Conservation (phyloP, 1,140 invertebrate genomes). For the Nymphalis io region DNA sequence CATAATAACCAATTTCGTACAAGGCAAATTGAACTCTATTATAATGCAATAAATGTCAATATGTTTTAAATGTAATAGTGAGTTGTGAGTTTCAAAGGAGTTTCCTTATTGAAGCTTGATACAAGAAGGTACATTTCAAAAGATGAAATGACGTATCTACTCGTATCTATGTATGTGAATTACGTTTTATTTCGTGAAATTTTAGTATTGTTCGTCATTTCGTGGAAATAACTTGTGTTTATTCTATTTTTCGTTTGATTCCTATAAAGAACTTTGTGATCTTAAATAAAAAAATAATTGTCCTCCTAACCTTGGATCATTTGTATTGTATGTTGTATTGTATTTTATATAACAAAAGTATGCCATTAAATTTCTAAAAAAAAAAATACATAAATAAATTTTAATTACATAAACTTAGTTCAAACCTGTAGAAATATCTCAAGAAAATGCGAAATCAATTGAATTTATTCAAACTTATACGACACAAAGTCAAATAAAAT, state of each 20-base stretch:
- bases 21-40: not conserved
- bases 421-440: not conserved
- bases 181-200: too few relatives aligned
- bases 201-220: too few relatives aligned
- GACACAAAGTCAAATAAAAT: constrained; percentile 1
- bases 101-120: not conserved
- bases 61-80: not conserved
- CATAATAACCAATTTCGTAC: not conserved
- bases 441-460: constrained; percentile 3
- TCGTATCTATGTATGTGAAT: too few relatives aligned
- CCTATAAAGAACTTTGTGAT: too few relatives aligned
- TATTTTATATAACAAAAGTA: not conserved
- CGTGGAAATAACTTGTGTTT: too few relatives aligned
- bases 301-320: too few relatives aligned
- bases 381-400: not conserved
- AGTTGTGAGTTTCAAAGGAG: too few relatives aligned
- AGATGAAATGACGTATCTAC: too few relatives aligned
- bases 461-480: constrained; percentile 1
- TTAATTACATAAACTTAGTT: not conserved
- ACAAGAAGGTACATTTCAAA: not conserved
- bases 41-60: not conserved
- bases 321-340: too few relatives aligned
- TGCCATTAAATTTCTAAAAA: not conserved
- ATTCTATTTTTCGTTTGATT: too few relatives aligned
- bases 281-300: too few relatives aligned